Base-by-base conservation (phyloP, 2,888 invertebrate genomes). In the Chalcis sispes region DNA sequence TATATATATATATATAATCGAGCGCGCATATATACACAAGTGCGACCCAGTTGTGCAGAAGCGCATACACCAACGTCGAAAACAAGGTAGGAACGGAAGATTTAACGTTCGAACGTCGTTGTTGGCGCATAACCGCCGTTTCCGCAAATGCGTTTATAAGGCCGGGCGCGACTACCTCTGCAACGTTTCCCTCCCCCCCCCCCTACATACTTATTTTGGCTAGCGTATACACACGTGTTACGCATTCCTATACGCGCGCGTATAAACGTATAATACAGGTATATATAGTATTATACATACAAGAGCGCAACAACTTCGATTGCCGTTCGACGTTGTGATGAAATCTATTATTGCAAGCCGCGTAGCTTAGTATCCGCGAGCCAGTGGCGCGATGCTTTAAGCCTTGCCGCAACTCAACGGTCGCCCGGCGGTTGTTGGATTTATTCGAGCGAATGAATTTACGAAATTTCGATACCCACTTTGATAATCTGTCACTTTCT, bases 271-370 rank as follows among this genome's bases (percentile, higher is more conserved):
- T 46, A 15, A 46, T 46, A 15, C 46, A n/a, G 8, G 46, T 10
- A 46, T 15, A 15, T 8, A 46, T 46, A 7, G 5, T 36, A 36
- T 36, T 10, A 8, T 8, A 46, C 15, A 46, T n/a, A 15, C 13
- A 15, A 10, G 46, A 25, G 25, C 25, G 52, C 18, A 50, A 50
- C 36, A 15, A 1, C 8, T 46, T 15, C 20, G n/a, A 18, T 29
- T 18, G 50, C 10, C 20, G 32, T 48, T 1, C 46, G 25, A 52
- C 27, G 25, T 52, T 52, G 20, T 15, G 65, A 65, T 64, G 50
- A 36, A 65, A 50, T 52, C 36, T 36, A 65, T 52, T 65, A 65
- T 52, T 65, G 36, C 18, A 27, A 32, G 23, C 50, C 52, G 10
- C 25, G 10, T 13, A 50, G 18, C 20, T 50, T 20, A 50, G 50